Conservation (phyloP, 2,888 invertebrate species). For the Diarsia rubi region DNA sequence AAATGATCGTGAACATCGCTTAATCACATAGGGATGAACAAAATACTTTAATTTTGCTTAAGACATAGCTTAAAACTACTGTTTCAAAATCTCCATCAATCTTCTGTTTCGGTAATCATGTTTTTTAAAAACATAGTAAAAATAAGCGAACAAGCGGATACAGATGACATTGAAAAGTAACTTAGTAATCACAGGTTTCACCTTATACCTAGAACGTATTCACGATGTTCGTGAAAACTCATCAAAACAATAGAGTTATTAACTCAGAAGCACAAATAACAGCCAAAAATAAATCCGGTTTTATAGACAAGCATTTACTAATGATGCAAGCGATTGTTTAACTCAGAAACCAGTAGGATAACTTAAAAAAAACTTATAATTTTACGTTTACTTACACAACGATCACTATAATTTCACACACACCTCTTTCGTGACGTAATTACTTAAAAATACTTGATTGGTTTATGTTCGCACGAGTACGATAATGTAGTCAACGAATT, state of each 20-base stretch:
- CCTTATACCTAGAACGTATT: not conserved
- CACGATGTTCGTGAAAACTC: not conserved
- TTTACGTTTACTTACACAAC: constrained; percentile 44
- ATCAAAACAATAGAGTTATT: constrained; percentile 6
- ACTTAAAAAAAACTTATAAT: constrained; percentile 32
- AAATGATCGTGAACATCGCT: not conserved
- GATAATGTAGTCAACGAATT: not conserved
- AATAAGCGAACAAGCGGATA: not conserved
- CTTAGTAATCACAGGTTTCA: not conserved
- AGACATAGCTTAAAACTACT: not conserved
- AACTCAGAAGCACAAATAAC: not conserved
- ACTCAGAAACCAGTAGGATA: constrained; percentile 48
- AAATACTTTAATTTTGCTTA: not conserved
- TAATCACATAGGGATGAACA: not conserved
- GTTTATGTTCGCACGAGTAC: not conserved
- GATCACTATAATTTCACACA: constrained; percentile 26
- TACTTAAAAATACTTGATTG: constrained; percentile 32
- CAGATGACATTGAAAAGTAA: not conserved
- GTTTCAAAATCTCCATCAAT: too few species aligned
- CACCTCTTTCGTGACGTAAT: constrained; percentile 37
- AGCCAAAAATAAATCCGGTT: constrained; percentile 25
- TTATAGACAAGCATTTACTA: not conserved
- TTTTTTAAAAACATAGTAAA: not conserved
- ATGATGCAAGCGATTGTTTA: constrained; percentile 50
- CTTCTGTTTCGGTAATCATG: too few species aligned